A percentile compares a stretch with the other conserved stretches of the same genome.
Evolutionary conservation across 2,113 vertebrate species (phyloP).

Genomic region (Alethe diademata): DNA sequence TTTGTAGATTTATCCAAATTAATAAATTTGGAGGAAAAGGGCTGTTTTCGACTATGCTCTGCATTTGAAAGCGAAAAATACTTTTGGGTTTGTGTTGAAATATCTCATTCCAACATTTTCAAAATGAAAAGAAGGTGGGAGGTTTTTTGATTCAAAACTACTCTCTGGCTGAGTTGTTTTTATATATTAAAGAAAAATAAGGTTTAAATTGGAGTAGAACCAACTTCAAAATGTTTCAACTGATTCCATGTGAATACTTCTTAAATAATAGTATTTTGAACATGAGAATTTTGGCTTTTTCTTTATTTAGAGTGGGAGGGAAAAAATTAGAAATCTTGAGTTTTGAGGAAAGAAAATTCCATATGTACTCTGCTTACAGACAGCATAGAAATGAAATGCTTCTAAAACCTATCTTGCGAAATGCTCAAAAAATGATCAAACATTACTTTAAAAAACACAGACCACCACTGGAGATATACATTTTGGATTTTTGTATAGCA

Average conservation of each 20-base stretch:
- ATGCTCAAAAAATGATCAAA: background rate
- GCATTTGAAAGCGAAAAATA: background rate
- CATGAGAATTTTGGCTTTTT: slow-evolving; percentile 16
- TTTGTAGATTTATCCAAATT: background rate
- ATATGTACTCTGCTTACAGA: background rate
- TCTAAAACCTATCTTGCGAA: background rate
- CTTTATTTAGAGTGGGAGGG: background rate
- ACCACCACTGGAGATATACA: background rate
- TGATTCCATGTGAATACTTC: background rate
- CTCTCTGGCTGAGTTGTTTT: background rate
- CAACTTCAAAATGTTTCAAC: background rate
- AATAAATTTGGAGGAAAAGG: background rate
- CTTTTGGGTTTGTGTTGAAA: background rate
- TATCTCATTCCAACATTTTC: background rate
- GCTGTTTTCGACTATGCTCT: background rate
- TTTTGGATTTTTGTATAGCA: background rate
- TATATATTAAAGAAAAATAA: slow-evolving; percentile 28
- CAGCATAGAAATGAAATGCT: background rate
- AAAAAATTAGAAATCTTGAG: background rate
- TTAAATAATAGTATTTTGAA: background rate
- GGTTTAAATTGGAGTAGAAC: slow-evolving; percentile 17
- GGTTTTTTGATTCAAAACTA: background rate
- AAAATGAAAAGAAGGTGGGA: slow-evolving; percentile 1
- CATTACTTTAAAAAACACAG: background rate
- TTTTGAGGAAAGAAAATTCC: background rate